Evolutionary conservation across 2,797 vertebrate genomes (phyloP).

Genomic region (Platyrinchus mystaceus): DNA sequence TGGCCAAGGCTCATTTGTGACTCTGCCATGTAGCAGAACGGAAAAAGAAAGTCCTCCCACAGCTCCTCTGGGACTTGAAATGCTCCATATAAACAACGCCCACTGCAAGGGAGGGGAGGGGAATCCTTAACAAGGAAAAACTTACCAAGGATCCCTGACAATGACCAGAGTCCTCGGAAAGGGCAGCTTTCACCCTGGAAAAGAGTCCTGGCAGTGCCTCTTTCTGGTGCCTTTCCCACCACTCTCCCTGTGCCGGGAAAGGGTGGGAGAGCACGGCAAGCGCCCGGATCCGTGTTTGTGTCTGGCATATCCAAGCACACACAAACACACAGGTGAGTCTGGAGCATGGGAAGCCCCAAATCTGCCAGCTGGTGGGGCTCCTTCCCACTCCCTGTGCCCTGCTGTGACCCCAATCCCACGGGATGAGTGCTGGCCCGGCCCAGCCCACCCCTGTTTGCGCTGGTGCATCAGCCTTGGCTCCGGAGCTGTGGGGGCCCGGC

Average conservation of each 20-base stretch:
- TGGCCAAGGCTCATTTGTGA: constrained; percentile 64
- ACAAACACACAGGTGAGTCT: background rate
- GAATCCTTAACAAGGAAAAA: constrained; percentile 65
- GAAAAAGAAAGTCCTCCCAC: constrained; percentile 68
- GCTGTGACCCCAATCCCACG: background rate
- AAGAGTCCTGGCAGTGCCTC: background rate
- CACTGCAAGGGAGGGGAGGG: constrained; percentile 68
- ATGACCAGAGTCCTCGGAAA: constrained; percentile 3
- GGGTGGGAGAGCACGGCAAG: background rate
- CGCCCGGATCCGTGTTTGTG: background rate
- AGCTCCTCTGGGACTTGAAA: constrained; percentile 68
- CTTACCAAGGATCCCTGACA: constrained; percentile 50
- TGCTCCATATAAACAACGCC: constrained; percentile 70
- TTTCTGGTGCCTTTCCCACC: background rate
- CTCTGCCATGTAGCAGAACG: constrained; percentile 63
- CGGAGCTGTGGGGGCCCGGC: background rate
- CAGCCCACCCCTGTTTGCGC: constrained; percentile 32
- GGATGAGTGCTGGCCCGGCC: background rate
- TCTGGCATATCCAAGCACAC: background rate
- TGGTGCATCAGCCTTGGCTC: constrained; percentile 28
- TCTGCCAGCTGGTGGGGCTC: background rate
- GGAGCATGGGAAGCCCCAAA: background rate
- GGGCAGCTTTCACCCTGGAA: background rate
- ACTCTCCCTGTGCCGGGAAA: background rate
- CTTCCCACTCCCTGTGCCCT: background rate